Evolutionary conservation across 2,888 invertebrate species (phyloP).

Genomic region (Trichogramma evanescens): DNA sequence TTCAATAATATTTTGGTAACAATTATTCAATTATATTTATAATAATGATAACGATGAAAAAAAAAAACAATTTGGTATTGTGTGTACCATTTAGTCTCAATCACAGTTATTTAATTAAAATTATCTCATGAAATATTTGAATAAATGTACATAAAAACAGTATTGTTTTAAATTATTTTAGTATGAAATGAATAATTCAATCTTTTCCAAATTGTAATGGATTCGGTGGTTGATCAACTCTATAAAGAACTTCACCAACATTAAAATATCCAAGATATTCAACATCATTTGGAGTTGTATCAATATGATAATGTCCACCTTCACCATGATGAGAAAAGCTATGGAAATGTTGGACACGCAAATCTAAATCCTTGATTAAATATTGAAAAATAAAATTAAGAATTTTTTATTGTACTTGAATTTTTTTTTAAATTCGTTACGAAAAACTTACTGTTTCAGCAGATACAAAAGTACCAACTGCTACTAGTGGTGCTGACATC

Average conservation of each 20-base stretch:
- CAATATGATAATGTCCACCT: constrained; percentile 96
- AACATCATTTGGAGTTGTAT: constrained; percentile 80
- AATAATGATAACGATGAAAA: not conserved
- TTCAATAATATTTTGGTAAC: not conserved
- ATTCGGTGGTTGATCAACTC: constrained; percentile 66
- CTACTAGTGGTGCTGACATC: constrained; percentile 81
- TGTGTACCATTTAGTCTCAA: not conserved
- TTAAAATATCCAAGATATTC: constrained; percentile 88
- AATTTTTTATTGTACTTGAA: not conserved
- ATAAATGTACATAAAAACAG: not conserved
- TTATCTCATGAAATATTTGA: not conserved
- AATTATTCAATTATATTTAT: not conserved
- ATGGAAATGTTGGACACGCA: constrained; percentile 94
- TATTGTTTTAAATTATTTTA: not conserved
- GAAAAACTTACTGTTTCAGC: constrained; percentile 64
- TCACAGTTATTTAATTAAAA: constrained; percentile 7
- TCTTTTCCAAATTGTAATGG: constrained; percentile 71
- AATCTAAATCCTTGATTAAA: constrained; percentile 67
- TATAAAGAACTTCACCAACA: constrained; percentile 64
- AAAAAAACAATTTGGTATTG: not conserved
- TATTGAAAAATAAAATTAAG: constrained; percentile 6
- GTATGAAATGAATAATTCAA: constrained; percentile 46
- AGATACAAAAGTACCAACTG: constrained; percentile 81
- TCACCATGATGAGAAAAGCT: constrained; percentile 76
- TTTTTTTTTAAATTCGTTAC: not conserved